Percentiles rank a stretch among this genome's conserved stretches.
Conservation (phyloP, 1,140 invertebrate genomes). For the Drosophila nikananu region DNA sequence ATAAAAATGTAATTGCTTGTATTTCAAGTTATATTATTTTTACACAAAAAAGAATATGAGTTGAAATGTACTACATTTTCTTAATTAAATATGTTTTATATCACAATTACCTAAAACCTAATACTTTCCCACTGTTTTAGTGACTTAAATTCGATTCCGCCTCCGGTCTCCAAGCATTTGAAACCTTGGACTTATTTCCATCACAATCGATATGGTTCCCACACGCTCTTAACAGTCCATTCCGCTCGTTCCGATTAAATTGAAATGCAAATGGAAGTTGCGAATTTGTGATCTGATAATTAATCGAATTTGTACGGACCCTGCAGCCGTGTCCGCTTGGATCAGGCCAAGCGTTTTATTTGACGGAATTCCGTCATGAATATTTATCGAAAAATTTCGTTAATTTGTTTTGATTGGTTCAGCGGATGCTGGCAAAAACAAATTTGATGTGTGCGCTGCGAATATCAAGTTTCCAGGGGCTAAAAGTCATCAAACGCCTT, state of each 20-base stretch:
- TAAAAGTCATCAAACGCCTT: conserved; percentile 44
- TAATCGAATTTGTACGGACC: conserved; percentile 38
- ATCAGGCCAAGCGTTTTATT: conserved; percentile 20
- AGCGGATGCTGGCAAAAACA: conserved; percentile 49
- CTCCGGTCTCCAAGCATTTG: neutral
- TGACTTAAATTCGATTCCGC: neutral
- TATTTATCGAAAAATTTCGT: conserved; percentile 64
- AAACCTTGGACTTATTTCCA: conserved; percentile 32
- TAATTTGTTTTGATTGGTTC: conserved; percentile 71
- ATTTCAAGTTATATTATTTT: no score
- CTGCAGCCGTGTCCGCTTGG: conserved; percentile 9
- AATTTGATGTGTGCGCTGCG: conserved; percentile 32
- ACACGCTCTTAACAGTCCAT: conserved; percentile 30
- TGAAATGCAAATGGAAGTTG: conserved; percentile 64
- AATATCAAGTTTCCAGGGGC: conserved; percentile 55
- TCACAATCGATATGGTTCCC: conserved; percentile 26
- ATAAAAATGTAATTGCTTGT: no score
- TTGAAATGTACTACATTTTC: neutral
- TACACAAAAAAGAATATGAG: no score
- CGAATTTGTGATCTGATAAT: conserved; percentile 62
- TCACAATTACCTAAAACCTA: neutral
- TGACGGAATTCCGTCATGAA: conserved; percentile 70
- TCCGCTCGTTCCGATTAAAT: conserved; percentile 26
- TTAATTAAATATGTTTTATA: neutral
- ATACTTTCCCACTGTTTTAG: neutral